These are phyloP conservation scores for Elaphurus davidianus DNA, from an alignment of 2,113 vertebrate genomes.

Conservation along the genomic window DNA sequence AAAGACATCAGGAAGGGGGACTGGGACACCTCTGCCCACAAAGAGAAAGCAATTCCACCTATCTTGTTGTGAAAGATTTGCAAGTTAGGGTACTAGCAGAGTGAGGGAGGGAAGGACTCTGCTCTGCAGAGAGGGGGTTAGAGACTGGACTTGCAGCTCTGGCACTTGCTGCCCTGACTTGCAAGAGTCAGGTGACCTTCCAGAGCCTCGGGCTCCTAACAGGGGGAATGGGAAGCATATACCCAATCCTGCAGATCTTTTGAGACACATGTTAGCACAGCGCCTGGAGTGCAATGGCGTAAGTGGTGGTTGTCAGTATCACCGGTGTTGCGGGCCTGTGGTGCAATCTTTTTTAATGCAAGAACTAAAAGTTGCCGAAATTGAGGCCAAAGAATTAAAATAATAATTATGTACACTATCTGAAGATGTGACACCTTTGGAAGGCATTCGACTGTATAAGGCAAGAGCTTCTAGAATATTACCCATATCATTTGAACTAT, in stretches of 20 bases:
- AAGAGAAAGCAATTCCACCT: background rate
- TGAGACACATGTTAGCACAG: background rate
- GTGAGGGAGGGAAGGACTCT: background rate
- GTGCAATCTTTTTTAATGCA: background rate
- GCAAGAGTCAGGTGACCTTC: too few relatives aligned
- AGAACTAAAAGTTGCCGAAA: background rate
- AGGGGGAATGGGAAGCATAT: background rate
- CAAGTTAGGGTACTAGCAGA: background rate
- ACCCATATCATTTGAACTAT: background rate
- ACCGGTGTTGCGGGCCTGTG: too few relatives aligned
- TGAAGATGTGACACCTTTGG: background rate
- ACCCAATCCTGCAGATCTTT: background rate
- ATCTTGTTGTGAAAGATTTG: background rate
- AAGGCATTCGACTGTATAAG: background rate
- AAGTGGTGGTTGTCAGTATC: background rate
- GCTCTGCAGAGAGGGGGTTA: background rate
- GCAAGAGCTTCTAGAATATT: background rate
- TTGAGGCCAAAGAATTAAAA: background rate
- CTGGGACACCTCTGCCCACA: too few relatives aligned
- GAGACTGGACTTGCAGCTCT: background rate
- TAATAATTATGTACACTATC: background rate
- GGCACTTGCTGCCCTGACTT: background rate
- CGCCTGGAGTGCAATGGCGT: accelerated
- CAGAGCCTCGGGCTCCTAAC: background rate
- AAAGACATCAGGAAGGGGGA: background rate